Evolutionary conservation across 2,888 invertebrate species (phyloP), one percentile per base, ranked within the genome.

Genomic region (Hirtodrosophila trivittata): DNA sequence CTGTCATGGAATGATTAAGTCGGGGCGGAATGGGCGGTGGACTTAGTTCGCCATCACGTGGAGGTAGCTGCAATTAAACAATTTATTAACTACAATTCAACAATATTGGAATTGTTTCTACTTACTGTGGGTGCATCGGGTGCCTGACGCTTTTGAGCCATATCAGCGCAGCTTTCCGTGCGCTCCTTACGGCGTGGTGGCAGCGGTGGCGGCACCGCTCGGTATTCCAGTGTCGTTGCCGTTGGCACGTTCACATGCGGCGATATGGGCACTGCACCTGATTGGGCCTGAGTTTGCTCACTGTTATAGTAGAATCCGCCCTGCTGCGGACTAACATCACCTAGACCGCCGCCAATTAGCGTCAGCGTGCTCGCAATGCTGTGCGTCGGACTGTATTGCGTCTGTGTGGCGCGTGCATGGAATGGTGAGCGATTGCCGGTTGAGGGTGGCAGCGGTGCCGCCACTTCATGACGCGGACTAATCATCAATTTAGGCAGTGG

Each of bases 11-110:
- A 77, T 88, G 75, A 74, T 80, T 86, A 35, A 89, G 82, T 75
- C 94, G 91, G 8, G 94, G 94, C 37, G 94, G 94, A 71, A 93
- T 92, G 46, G 94, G 94, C 6, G 94, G 94, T 32, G 94, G 94
- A 76, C 93, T 93, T 43, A 92, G 91, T 86, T 94, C 94, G 62
- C 94, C 92, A 87, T 94, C 94, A 59, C 94, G 92, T 5, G 94
- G 94, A 46, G 94, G 95, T 83, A 94, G 91, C 91, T 91, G 43
- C 1, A 56, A 67, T 6, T 28, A 35, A 41, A 18, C 0, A 26
- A 33, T n/a, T n/a, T n/a, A 60, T 8, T 33, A n/a, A n/a, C 37
- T 13, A 37, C 1, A 38, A 21, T 10, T 25, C 30, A 41, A 18
- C 0, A 26, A 33, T 54, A 8, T 1, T 5, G n/a, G 2, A 14